Percentiles rank a stretch among this genome's conserved stretches.
phyloP scores from a whole-genome alignment of 2,797 vertebrate genomes.

The Amblyopsis hoosieri region DNA sequence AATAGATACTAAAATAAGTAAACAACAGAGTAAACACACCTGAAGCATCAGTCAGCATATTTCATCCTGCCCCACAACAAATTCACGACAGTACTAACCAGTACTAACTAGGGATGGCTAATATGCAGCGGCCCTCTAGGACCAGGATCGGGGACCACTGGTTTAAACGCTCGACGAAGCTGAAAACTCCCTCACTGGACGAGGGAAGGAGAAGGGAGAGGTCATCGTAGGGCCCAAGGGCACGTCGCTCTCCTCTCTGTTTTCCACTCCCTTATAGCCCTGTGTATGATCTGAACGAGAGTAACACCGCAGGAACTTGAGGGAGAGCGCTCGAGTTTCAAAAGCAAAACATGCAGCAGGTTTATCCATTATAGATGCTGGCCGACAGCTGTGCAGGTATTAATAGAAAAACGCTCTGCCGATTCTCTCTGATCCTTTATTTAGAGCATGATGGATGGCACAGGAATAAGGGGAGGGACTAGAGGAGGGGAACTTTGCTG shows the following conservation, averaged over 20 bases:
- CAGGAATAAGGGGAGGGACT: neutral
- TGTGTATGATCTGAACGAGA: slow-evolving; percentile 1
- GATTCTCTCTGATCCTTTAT: slow-evolving; percentile 38
- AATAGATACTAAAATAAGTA: too few species aligned
- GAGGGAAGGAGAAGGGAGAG: too few species aligned
- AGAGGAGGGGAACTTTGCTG: neutral
- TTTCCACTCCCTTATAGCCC: slow-evolving; percentile 2
- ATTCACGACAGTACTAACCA: too few species aligned
- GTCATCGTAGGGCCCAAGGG: too few species aligned
- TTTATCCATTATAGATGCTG: slow-evolving; percentile 41
- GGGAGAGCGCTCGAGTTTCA: slow-evolving; percentile 11
- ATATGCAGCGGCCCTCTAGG: too few species aligned
- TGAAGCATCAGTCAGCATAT: too few species aligned
- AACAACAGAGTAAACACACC: too few species aligned
- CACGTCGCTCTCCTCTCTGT: too few species aligned
- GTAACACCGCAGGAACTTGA: neutral
- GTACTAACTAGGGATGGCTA: too few species aligned
- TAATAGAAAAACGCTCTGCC: slow-evolving; percentile 35
- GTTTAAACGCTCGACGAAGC: neutral
- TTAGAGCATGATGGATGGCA: slow-evolving; percentile 20
- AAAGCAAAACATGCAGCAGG: slow-evolving; percentile 20
- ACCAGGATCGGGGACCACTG: too few species aligned
- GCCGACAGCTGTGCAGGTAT: slow-evolving; percentile 29
- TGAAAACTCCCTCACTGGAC: neutral
- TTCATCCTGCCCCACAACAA: too few species aligned